These are phyloP conservation scores for Coccyzus lansbergi DNA, from an alignment of 2,797 vertebrate genomes.

Conservation along the genomic window DNA sequence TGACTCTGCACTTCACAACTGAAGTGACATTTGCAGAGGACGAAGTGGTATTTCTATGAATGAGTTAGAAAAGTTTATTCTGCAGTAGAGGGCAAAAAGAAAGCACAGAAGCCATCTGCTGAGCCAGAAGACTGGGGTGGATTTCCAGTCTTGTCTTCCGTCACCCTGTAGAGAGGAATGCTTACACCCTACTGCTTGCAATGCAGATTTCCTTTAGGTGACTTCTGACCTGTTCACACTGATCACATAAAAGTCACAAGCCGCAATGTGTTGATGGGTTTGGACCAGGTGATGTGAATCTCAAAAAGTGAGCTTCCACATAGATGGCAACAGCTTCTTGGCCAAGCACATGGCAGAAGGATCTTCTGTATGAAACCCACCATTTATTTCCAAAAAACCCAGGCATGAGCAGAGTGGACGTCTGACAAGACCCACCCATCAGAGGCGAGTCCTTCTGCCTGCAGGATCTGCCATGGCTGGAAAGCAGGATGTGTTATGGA, in stretches of 20 bases:
- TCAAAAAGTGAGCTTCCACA: not conserved
- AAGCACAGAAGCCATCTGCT: not conserved
- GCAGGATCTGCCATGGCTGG: not conserved
- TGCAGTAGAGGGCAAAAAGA: not conserved
- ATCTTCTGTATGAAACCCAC: not conserved
- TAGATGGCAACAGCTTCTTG: not conserved
- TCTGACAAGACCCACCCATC: not conserved
- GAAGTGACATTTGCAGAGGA: not conserved
- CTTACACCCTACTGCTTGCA: not conserved
- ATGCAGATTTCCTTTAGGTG: not conserved
- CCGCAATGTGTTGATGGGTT: not conserved
- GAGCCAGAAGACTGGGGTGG: not conserved
- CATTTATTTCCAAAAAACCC: not conserved
- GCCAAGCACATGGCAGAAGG: not conserved
- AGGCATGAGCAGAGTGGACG: not conserved
- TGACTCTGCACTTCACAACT: not conserved
- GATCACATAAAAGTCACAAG: not conserved
- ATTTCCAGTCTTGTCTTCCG: not conserved
- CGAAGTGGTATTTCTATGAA: not conserved
- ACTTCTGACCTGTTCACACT: not conserved
- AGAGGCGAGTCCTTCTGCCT: not conserved
- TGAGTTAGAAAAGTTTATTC: not conserved
- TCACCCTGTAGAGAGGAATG: not conserved
- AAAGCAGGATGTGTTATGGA: not conserved
- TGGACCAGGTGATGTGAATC: accelerated